A percentile compares a stretch with the other conserved stretches of the same genome.
Evolutionary conservation across 2,888 invertebrate species (phyloP).

Genomic region (Ophonus ardosiacus): DNA sequence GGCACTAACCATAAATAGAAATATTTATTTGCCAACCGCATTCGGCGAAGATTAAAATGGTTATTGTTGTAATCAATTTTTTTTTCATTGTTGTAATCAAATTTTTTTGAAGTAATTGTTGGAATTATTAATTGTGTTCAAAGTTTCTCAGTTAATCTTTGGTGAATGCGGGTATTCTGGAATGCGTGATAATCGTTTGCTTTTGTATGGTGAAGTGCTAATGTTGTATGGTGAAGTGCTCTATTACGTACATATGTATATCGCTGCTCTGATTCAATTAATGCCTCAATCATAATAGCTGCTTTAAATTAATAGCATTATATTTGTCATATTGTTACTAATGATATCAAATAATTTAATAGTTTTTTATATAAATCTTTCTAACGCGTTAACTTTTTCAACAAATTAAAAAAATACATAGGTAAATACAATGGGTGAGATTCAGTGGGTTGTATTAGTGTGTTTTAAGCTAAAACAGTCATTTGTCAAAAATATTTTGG

Average conservation of each 20-base stretch:
- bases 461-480: no score
- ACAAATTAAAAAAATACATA: no score
- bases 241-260: background rate
- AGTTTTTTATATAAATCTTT: no score
- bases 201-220: background rate
- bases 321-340: background rate
- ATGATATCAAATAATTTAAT: background rate
- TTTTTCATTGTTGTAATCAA: background rate
- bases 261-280: background rate
- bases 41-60: background rate
- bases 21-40: background rate
- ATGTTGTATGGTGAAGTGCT: background rate
- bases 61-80: background rate
- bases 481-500: no score
- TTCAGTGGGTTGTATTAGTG: no score
- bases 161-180: background rate
- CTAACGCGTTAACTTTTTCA: no score
- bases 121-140: background rate
- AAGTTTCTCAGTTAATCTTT: background rate
- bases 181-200: background rate
- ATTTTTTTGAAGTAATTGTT: background rate
- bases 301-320: background rate
- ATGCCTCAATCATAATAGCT: background rate
- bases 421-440: no score
- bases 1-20: constrained; percentile 16